Conservation (phyloP, 2,888 invertebrate genomes). For the Hybos culiciformis region DNA sequence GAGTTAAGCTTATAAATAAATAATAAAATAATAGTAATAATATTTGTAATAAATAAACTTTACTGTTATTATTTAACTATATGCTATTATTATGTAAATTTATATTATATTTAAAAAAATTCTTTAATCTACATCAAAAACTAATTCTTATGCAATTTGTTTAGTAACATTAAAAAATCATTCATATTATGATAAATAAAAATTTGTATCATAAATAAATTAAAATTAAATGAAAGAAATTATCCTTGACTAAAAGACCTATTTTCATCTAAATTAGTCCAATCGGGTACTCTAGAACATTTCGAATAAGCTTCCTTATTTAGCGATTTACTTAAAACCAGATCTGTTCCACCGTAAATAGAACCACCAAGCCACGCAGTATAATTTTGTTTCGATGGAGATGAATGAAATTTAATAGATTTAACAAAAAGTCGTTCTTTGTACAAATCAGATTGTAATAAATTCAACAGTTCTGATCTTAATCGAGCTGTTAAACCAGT, state of each 20-base stretch:
- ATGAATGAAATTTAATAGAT: slow-evolving; percentile 64
- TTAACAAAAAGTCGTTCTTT: slow-evolving; percentile 45
- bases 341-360: slow-evolving; percentile 63
- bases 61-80: no score
- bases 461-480: slow-evolving; percentile 55
- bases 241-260: slow-evolving; percentile 9
- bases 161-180: neutral
- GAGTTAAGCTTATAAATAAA: no score
- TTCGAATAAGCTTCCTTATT: slow-evolving; percentile 62
- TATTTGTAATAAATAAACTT: no score
- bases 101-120: neutral
- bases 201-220: neutral
- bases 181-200: neutral
- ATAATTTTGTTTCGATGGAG: slow-evolving; percentile 69
- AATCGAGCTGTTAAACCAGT: slow-evolving; percentile 73
- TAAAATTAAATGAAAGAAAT: neutral
- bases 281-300: slow-evolving; percentile 62
- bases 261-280: slow-evolving; percentile 43
- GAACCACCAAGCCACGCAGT: slow-evolving; percentile 79
- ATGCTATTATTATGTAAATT: neutral
- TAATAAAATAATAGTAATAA: no score
- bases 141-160: neutral
- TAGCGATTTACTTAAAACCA: slow-evolving; percentile 53
- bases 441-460: slow-evolving; percentile 49
- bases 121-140: neutral